Base-by-base conservation (phyloP, 2,888 invertebrate species). In the Apomyelois bistriatella region DNA sequence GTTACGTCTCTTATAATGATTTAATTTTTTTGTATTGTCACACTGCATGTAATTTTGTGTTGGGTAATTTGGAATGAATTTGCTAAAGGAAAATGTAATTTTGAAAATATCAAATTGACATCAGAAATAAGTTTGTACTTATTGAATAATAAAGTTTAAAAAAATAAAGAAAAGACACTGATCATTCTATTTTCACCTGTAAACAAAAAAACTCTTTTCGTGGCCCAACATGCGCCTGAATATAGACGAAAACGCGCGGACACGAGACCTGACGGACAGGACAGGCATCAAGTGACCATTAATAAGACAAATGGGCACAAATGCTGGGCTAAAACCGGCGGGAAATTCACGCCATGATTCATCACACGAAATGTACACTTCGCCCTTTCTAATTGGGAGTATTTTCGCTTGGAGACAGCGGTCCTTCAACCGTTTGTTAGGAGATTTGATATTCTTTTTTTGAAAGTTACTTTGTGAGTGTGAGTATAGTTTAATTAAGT, bases 221-320 rank as follows among this genome's bases (percentile, higher is more conserved):
- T 55, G 55, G 59, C 59, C 56, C 36, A 15, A 55, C 48, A 15
- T 9, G n/a, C 53, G 48, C 52, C 48, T 53, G 41, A 42, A 48
- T 53, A 53, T 52, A 57, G 48, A 51, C 37, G 46, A 36, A 46
- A 48, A 41, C 57, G 51, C 52, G 61, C 42, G 49, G 53, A 55
- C 53, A 56, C 53, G 38, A 58, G 68, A 22, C 22, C n/a, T n/a
- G n/a, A 74, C 67, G n/a, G n/a, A n/a, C n/a, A n/a, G 59, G 71
- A 71, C 73, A 64, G 64, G 59, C 67, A 65, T 69, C 70, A 66
- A 60, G 63, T 58, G 57, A 62, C 60, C 65, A 68, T 76, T 72
- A 74, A 65, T 60, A 70, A 73, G 76, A 78, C 68, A 67, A 68
- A 78, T 64, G 72, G 62, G 65, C 71, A 54, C 70, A 58, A 66